Conservation (phyloP, 2,113 vertebrate genomes). For the Thryonomys swinderianus region DNA sequence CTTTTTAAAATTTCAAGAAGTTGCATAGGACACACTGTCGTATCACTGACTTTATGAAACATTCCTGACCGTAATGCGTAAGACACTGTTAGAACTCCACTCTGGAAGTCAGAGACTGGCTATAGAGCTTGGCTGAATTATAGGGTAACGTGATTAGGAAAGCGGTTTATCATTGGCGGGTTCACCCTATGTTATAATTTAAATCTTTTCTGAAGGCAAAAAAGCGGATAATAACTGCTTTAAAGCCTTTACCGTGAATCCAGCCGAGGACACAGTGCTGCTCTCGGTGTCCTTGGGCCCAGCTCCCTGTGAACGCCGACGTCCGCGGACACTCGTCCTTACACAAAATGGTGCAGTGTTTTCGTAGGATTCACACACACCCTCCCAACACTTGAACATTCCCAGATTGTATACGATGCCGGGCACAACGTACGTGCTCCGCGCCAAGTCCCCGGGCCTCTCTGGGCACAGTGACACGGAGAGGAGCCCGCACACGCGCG, state of each 20-base stretch:
- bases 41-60: background rate
- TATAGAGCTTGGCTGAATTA: background rate
- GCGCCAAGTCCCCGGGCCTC: background rate
- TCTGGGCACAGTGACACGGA: background rate
- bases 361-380: background rate
- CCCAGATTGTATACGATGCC: background rate
- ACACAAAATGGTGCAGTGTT: background rate
- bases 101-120: background rate
- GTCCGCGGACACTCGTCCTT: background rate
- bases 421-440: rapidly evolving
- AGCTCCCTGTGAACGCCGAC: rapidly evolving
- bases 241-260: background rate
- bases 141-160: background rate
- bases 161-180: background rate
- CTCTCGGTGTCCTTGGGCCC: background rate
- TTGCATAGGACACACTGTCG: background rate
- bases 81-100: background rate
- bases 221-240: background rate
- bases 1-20: background rate
- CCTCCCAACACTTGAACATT: background rate
- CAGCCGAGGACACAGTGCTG: background rate
- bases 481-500: background rate
- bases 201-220: slow-evolving; percentile 1
- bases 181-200: background rate
- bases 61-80: background rate